These are phyloP conservation scores for Caenorhabditis virilis DNA, from an alignment of 2,888 invertebrate genomes.

Conservation along the genomic window DNA sequence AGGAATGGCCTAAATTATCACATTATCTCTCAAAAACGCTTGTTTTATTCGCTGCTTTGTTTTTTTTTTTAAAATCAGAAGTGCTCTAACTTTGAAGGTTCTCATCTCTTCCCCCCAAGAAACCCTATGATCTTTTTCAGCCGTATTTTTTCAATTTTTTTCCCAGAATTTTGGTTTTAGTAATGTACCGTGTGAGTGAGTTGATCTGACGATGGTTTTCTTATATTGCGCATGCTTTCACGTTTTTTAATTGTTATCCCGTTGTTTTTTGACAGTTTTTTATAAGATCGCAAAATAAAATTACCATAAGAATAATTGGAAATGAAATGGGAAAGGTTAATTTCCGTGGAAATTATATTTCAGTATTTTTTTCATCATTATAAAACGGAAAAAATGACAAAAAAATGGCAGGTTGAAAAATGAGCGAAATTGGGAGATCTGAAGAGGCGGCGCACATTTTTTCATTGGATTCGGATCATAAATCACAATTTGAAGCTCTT, in stretches of 20 bases:
- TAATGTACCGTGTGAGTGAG: neutral
- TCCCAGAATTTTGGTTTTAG: slow-evolving; percentile 1
- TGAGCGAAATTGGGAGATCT: neutral
- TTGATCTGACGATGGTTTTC: neutral
- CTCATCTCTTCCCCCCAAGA: slow-evolving; percentile 4
- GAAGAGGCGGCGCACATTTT: slow-evolving; percentile 43
- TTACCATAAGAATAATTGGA: neutral
- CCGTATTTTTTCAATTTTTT: slow-evolving; percentile 3
- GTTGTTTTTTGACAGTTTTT: slow-evolving; percentile 6
- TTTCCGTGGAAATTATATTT: too few relatives aligned
- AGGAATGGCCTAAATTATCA: slow-evolving; percentile 64
- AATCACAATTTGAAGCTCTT: slow-evolving; percentile 49
- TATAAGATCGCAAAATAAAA: neutral
- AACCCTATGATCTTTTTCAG: slow-evolving; percentile 5
- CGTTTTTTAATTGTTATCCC: slow-evolving; percentile 10
- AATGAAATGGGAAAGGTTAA: too few relatives aligned
- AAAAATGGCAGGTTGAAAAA: neutral
- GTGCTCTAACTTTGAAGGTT: neutral
- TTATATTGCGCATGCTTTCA: slow-evolving; percentile 10
- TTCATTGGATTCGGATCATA: slow-evolving; percentile 53
- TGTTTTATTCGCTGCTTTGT: slow-evolving; percentile 6
- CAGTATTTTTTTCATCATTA: neutral
- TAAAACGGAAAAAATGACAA: too few relatives aligned
- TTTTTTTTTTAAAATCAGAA: slow-evolving; percentile 5
- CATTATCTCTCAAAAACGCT: neutral